phyloP scores from a whole-genome alignment of 2,113 vertebrate species.

The Calidris pygmaea region DNA sequence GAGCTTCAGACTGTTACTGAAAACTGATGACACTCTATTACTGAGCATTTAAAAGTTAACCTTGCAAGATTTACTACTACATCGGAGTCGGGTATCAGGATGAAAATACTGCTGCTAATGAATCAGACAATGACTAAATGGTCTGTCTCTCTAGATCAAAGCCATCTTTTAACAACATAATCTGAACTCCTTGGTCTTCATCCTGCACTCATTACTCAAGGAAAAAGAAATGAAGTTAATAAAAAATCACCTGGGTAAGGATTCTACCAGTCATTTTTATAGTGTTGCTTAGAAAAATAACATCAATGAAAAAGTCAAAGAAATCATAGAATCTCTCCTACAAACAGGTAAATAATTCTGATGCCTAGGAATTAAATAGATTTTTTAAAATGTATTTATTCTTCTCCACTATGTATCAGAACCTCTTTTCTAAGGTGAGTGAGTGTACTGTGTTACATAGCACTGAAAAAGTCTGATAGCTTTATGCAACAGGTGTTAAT shows the following conservation, averaged over 20 bases:
- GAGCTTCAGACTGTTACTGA: background rate
- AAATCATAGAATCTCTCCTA: background rate
- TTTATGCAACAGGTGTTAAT: background rate
- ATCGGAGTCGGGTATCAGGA: background rate
- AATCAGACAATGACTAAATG: conserved; percentile 30
- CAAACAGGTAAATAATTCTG: background rate
- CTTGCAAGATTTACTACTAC: background rate
- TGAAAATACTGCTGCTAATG: conserved; percentile 1
- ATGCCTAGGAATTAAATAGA: background rate
- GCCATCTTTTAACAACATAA: conserved; percentile 6
- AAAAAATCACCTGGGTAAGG: background rate
- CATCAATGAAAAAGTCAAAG: background rate
- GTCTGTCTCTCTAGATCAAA: background rate
- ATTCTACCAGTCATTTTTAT: background rate
- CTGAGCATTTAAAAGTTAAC: conserved; percentile 16
- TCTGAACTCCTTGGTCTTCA: background rate
- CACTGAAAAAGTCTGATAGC: background rate
- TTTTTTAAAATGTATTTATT: background rate
- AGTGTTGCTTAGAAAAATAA: background rate
- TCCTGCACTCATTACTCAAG: conserved; percentile 11
- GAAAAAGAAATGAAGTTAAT: background rate
- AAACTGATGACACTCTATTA: background rate
- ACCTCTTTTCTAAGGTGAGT: background rate
- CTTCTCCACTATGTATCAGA: background rate
- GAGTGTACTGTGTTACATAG: background rate